phyloP scores from a whole-genome alignment of 1,140 invertebrate species.

The Drosophila oshimai region DNA sequence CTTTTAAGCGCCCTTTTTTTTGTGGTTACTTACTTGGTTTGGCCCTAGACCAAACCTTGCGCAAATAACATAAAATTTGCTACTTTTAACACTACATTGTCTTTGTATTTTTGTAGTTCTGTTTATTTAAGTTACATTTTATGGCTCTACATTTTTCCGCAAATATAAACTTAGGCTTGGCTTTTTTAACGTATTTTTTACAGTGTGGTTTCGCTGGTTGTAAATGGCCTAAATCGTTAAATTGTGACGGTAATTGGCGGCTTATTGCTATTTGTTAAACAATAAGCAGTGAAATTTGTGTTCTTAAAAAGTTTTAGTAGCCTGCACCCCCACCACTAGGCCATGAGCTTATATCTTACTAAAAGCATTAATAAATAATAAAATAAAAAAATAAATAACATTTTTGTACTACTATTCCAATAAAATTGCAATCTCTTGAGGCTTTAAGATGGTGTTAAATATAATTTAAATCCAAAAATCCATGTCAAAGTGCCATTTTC shows the following conservation, averaged over 20 bases:
- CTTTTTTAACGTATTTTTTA: not conserved
- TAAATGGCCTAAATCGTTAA: slow-evolving; percentile 3
- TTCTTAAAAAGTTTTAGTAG: not conserved
- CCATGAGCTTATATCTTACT: no score
- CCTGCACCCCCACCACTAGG: no score
- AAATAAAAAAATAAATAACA: no score
- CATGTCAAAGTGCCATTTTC: not conserved
- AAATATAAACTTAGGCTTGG: slow-evolving; percentile 22
- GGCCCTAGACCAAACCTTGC: slow-evolving; percentile 12
- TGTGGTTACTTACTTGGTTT: not conserved
- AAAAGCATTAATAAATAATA: no score
- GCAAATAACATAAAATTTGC: slow-evolving; percentile 66
- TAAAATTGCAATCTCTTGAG: no score
- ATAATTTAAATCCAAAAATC: not conserved
- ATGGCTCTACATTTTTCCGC: no score
- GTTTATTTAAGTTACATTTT: slow-evolving; percentile 38
- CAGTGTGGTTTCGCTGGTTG: not conserved
- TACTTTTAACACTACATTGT: slow-evolving; percentile 18
- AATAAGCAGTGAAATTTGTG: not conserved
- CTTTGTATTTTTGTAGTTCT: not conserved
- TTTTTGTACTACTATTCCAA: no score
- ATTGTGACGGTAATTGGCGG: not conserved
- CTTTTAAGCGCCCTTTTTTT: not conserved
- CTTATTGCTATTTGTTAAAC: not conserved
- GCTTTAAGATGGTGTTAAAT: not conserved